phyloP scores from a whole-genome alignment of 2,888 invertebrate genomes.

The Acrobasis suavella region DNA sequence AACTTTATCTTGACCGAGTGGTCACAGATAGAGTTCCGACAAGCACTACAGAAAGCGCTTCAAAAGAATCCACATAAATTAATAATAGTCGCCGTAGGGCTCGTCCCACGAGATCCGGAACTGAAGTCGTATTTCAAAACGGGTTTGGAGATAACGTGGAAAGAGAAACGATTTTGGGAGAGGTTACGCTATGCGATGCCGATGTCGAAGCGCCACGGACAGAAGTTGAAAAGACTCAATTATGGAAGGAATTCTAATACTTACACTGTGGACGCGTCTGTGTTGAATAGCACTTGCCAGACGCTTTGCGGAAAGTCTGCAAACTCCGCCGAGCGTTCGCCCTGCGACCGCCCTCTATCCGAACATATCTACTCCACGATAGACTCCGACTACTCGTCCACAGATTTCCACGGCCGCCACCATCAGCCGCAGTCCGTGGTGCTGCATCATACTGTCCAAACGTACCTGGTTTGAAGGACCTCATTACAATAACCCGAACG shows the following conservation, averaged over 20 bases:
- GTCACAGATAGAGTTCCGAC: constrained; percentile 94
- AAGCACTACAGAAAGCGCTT: constrained; percentile 93
- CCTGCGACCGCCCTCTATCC: constrained; percentile 88
- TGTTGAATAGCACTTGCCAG: constrained; percentile 84
- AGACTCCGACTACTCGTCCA: constrained; percentile 93
- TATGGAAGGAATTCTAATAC: constrained; percentile 93
- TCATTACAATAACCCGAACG: constrained; percentile 52
- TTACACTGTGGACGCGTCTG: constrained; percentile 89
- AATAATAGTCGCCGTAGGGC: constrained; percentile 91
- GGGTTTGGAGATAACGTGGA: constrained; percentile 92
- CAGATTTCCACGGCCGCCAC: constrained; percentile 68
- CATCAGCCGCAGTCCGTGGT: constrained; percentile 73
- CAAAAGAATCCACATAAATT: constrained; percentile 92
- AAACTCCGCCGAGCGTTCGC: constrained; percentile 81
- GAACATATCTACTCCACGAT: constrained; percentile 96
- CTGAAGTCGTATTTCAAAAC: constrained; percentile 94
- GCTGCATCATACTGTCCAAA: constrained; percentile 77
- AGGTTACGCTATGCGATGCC: constrained; percentile 95
- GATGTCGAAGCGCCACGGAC: constrained; percentile 85
- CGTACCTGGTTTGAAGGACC: constrained; percentile 70
- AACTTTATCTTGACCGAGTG: constrained; percentile 96
- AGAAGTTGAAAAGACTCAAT: constrained; percentile 81
- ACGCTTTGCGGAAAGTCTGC: constrained; percentile 82
- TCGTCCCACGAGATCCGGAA: constrained; percentile 92
- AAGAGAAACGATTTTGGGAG: constrained; percentile 97